These are phyloP conservation scores for Vanacampus margaritifer DNA, from an alignment of 2,113 vertebrate species.

Conservation along the genomic window DNA sequence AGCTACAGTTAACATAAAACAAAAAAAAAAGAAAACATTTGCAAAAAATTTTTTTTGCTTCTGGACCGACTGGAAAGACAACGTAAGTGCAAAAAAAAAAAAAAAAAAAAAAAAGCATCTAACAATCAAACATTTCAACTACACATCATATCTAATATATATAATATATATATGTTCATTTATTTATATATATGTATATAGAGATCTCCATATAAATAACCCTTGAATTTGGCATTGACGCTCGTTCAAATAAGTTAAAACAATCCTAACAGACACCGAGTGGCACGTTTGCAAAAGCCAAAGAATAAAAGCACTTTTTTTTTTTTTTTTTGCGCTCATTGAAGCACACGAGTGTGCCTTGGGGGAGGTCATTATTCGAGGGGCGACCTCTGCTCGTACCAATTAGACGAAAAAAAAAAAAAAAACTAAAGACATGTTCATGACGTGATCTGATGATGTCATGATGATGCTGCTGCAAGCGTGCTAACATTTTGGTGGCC, in stretches of 20 bases:
- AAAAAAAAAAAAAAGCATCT: slow-evolving; percentile 67
- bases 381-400: neutral
- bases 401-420: neutral
- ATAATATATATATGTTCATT: slow-evolving; percentile 70
- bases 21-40: slow-evolving; percentile 64
- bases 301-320: slow-evolving; percentile 75
- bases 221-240: slow-evolving; percentile 79
- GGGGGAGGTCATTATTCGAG: neutral
- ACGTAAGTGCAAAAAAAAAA: slow-evolving; percentile 71
- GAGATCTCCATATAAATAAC: slow-evolving; percentile 75
- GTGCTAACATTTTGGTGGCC: neutral
- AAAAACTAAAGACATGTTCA: neutral
- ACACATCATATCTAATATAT: slow-evolving; percentile 74
- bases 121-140: slow-evolving; percentile 74
- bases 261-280: slow-evolving; percentile 72
- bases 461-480: neutral
- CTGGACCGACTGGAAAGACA: slow-evolving; percentile 70
- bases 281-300: slow-evolving; percentile 76
- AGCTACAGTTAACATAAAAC: slow-evolving; percentile 74
- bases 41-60: slow-evolving; percentile 75
- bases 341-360: slow-evolving; percentile 21
- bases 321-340: slow-evolving; percentile 72
- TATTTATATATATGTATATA: slow-evolving; percentile 57
- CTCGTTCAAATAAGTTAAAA: slow-evolving; percentile 75
- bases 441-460: neutral